phyloP scores from a whole-genome alignment of 2,888 invertebrate species.

The Agriotes lineatus region DNA sequence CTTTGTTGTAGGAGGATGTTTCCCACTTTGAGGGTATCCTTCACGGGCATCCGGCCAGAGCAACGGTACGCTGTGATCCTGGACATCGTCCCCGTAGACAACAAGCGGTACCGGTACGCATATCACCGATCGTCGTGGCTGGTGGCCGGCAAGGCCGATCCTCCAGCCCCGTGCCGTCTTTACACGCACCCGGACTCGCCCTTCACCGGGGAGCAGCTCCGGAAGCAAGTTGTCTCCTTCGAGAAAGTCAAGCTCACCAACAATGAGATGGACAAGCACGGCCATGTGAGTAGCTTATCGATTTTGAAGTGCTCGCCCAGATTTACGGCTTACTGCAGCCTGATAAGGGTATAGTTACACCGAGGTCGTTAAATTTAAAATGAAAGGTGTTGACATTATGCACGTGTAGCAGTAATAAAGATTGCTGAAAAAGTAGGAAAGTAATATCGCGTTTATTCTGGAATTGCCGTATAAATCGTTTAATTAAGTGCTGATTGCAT shows the following conservation, averaged over 20 bases:
- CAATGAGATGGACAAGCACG: constrained; percentile 84
- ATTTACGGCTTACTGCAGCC: not conserved
- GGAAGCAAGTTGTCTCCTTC: constrained; percentile 84
- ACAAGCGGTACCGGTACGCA: constrained; percentile 83
- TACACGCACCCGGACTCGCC: constrained; percentile 86
- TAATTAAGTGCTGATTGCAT: constrained; percentile 39
- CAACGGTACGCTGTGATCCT: constrained; percentile 80
- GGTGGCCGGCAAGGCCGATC: constrained; percentile 86
- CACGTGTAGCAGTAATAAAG: constrained; percentile 32
- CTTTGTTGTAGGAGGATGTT: constrained; percentile 81
- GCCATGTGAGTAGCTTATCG: constrained; percentile 72
- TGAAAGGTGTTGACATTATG: constrained; percentile 27
- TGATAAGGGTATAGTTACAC: constrained; percentile 17
- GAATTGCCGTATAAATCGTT: constrained; percentile 31
- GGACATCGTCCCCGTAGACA: constrained; percentile 86
- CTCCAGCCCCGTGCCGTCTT: constrained; percentile 77
- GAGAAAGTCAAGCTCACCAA: constrained; percentile 89
- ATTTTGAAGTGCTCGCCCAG: not conserved
- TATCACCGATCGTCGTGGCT: constrained; percentile 88
- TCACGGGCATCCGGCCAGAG: constrained; percentile 76
- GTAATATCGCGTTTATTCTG: constrained; percentile 24
- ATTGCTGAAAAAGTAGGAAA: constrained; percentile 22
- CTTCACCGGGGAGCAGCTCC: constrained; percentile 82
- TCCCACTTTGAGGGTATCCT: constrained; percentile 82
- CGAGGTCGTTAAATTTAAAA: constrained; percentile 24